These are phyloP conservation scores for Heliconius congener DNA, from an alignment of 1,140 invertebrate species.

Conservation along the genomic window DNA sequence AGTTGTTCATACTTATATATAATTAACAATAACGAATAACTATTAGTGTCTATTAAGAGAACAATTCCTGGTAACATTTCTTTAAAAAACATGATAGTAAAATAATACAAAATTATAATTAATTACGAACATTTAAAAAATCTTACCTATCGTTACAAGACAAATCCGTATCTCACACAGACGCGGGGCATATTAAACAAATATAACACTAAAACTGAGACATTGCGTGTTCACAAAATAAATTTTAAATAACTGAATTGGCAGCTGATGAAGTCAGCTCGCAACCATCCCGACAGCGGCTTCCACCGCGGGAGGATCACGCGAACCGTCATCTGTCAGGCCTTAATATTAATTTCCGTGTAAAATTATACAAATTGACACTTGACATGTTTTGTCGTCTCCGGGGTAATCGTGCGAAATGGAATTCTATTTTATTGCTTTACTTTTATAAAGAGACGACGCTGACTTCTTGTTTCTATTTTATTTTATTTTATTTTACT, in stretches of 20 bases:
- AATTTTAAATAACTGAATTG: slow-evolving; percentile 27
- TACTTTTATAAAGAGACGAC: slow-evolving; percentile 27
- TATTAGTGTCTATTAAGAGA: too few relatives aligned
- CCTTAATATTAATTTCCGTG: slow-evolving; percentile 71
- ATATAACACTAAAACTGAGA: slow-evolving; percentile 5
- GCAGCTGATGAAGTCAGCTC: slow-evolving; percentile 32
- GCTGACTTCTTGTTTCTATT: background rate
- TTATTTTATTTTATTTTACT: background rate
- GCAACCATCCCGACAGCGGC: slow-evolving; percentile 27
- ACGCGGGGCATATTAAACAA: background rate
- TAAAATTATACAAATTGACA: slow-evolving; percentile 76
- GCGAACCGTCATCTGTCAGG: slow-evolving; percentile 69
- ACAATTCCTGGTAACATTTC: too few relatives aligned
- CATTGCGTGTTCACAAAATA: slow-evolving; percentile 17
- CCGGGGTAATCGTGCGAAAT: slow-evolving; percentile 72
- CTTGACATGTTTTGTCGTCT: slow-evolving; percentile 77
- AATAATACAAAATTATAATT: too few relatives aligned
- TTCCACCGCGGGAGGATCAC: slow-evolving; percentile 39
- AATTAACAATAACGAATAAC: too few relatives aligned
- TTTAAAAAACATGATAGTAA: too few relatives aligned
- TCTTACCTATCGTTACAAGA: background rate
- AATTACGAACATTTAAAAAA: too few relatives aligned
- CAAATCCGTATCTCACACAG: background rate
- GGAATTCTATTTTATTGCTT: slow-evolving; percentile 46
- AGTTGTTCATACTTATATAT: too few relatives aligned